Base-by-base conservation (phyloP, 2,888 invertebrate species). In the Chrysopilus asiliformis region DNA sequence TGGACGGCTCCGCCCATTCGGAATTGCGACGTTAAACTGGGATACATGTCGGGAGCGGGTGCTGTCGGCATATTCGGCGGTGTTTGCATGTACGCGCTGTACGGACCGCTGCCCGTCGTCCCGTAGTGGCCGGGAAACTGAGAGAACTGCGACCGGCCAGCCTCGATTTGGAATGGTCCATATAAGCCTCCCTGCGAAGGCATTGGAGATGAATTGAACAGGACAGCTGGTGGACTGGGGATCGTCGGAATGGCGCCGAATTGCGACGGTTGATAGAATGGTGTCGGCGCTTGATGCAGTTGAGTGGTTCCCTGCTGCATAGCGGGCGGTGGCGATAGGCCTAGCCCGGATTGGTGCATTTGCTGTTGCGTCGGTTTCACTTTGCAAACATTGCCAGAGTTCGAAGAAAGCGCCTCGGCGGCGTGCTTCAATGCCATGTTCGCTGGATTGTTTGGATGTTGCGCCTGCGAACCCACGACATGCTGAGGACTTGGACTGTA, bases 311-410 rank as follows among this genome's bases (percentile, higher is more conserved):
- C 55, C 53, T 69, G 51, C 48, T 68, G 70, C 45, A 70, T 74
- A 42, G 76, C 74, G 10, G 70, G 70, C 4, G 79, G 78, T 20
- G 79, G 77, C 10, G 74, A 73, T 10, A 71, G 56, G 14, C 61
- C 68, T 49, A 70, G 58, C 2, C 55, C 49, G 5, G 52, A 49
- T 44, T 55, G 55, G 49, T 60, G 60, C 46, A 52, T 48, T 48
- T 85, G 73, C 62, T 86, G 89, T 58, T 89, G 86, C 4, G 74
- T 75, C 38, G 85, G 85, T 62, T 86, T 85, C 51, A 85, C 85
- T 69, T 81, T 81, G 64, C 81, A 81, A 39, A 81, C 80, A 59
- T 84, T 76, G 39, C 55, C 20, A 57, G 77, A 75, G 31, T 73
- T 69, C 45, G 70, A 65, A 10, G 72, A 68, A 33, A 71, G 68